Conservation (phyloP, 2,888 invertebrate genomes). For the Amiota minor region DNA sequence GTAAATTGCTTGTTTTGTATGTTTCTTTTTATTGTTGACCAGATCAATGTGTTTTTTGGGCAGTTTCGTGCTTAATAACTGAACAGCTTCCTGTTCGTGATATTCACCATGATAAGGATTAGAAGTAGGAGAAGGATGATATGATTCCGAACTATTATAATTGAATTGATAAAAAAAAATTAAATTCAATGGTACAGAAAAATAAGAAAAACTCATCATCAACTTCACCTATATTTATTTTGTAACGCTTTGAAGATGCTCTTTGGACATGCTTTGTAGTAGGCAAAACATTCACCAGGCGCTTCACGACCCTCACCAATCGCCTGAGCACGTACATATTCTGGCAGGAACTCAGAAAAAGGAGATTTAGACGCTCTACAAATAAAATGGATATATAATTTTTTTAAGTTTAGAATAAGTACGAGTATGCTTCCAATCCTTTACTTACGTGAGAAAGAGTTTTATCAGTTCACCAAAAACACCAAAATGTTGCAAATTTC, state of each 20-base stretch:
- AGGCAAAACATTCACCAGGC: constrained; percentile 88
- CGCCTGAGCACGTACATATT: constrained; percentile 87
- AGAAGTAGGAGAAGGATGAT: not conserved
- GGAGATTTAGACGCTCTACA: constrained; percentile 87
- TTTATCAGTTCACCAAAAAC: constrained; percentile 87
- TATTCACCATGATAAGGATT: constrained; percentile 61
- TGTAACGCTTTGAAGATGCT: constrained; percentile 78
- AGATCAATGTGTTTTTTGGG: constrained; percentile 42
- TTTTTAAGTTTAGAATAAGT: not conserved
- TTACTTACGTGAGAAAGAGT: constrained; percentile 85
- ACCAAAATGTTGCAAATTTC: constrained; percentile 84
- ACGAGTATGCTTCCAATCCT: not conserved
- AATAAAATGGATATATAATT: not conserved
- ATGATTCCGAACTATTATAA: not conserved
- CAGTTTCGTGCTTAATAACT: constrained; percentile 44
- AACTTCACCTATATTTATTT: constrained; percentile 64
- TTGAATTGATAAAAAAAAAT: not conserved
- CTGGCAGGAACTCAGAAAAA: constrained; percentile 81
- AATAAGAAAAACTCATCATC: not conserved
- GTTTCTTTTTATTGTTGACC: constrained; percentile 23
- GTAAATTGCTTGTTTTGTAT: constrained; percentile 22
- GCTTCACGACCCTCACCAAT: constrained; percentile 79
- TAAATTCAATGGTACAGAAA: not conserved
- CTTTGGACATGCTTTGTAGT: constrained; percentile 86
- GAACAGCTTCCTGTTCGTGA: constrained; percentile 65